phyloP scores from a whole-genome alignment of 2,888 invertebrate species.

The Chaitophorus viminalis region DNA sequence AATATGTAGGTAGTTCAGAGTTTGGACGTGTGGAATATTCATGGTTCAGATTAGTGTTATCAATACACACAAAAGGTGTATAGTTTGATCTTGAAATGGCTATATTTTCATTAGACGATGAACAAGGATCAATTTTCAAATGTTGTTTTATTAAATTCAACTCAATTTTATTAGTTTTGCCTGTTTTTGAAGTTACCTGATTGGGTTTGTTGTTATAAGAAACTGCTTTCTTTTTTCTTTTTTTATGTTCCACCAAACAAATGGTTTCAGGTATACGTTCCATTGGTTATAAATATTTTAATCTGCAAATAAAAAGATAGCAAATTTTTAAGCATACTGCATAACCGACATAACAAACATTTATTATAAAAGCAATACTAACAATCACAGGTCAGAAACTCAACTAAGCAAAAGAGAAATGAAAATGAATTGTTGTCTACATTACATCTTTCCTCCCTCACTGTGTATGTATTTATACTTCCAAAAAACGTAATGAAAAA shows the following conservation, averaged over 20 bases:
- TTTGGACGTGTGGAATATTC: background rate
- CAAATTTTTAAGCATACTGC: too few relatives aligned
- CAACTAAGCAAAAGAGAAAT: too few relatives aligned
- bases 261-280: background rate
- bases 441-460: too few relatives aligned
- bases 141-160: background rate
- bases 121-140: background rate
- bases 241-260: background rate
- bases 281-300: constrained; percentile 9
- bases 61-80: background rate
- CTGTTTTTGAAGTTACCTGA: constrained; percentile 2
- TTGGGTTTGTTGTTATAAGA: background rate
- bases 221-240: background rate
- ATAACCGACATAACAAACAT: background rate
- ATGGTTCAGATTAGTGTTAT: background rate
- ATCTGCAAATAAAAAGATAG: constrained; percentile 27
- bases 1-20: background rate
- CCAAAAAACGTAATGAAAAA: too few relatives aligned
- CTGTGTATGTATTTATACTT: too few relatives aligned
- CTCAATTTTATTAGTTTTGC: background rate
- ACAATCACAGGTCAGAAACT: too few relatives aligned
- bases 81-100: constrained; percentile 18
- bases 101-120: background rate
- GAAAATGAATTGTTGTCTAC: too few relatives aligned
- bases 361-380: too few relatives aligned